Base-by-base conservation (phyloP, 2,797 vertebrate genomes). In the Calcarius lapponicus region DNA sequence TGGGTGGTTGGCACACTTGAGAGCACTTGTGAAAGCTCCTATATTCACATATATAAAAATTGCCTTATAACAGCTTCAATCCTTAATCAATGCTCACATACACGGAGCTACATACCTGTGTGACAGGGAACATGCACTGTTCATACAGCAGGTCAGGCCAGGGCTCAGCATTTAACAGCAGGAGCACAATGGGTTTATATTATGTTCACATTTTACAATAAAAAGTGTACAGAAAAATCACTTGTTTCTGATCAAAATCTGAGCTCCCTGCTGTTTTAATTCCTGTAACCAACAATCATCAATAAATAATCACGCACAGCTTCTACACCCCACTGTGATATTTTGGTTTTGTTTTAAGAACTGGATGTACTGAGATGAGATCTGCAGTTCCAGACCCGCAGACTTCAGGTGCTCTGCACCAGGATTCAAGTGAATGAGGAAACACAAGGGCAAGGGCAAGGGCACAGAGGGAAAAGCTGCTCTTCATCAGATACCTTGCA, bases 171-270 rank as follows among this genome's bases (percentile, higher is more conserved):
- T 38, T 76, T 84, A 79, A 73, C 95, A 95, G 76, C 87, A 43
- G 17, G 75, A 93, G 42, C 65, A 72, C 73, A 73, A 88, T 12
- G 36, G n/a, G 34, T 90, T 94, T 80, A 70, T 76, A 82, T 86
- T 76, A 80, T 21, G 29, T 48, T 93, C 82, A 57, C 71, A 84
- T 88, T 96, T 92, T 61, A 84, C 71, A 95, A 92, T 93, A 92
- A 95, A 80, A 95, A 70, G 11, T 13, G 36, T 67, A 80, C 60
- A 53, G 92, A 90, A 95, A 93, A 92, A 91, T 90, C 66, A 60
- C 85, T 81, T 92, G 72, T 91, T 93, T 94, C 93, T 94, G 92
- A 97, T 97, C 80, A 93, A 86, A 96, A 91, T 88, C 91, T 84
- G 67, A 90, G 82, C 70, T 93, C 90, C 94, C 94, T 84, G 87